Evolutionary conservation across 2,113 vertebrate genomes (phyloP).

Genomic region (Cyprinodon variegatus): DNA sequence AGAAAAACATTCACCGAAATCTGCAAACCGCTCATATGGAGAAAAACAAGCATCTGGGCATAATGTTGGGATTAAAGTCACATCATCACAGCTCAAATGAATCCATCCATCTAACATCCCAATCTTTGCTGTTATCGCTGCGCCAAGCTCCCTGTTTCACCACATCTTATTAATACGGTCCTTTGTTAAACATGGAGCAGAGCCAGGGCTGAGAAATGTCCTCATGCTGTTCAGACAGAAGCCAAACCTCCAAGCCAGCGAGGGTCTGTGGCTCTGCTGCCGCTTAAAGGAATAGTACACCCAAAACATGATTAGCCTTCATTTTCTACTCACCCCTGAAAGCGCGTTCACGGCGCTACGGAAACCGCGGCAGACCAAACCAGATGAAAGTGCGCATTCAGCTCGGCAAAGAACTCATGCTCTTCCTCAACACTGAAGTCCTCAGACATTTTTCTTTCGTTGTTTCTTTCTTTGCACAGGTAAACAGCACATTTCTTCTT

Average conservation of each 20-base stretch:
- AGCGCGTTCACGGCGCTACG: too few relatives aligned
- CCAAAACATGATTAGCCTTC: too few relatives aligned
- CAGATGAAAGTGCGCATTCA: too few relatives aligned
- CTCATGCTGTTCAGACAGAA: constrained; percentile 3
- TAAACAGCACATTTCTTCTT: too few relatives aligned
- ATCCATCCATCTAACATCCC: constrained; percentile 15
- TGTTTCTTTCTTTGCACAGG: too few relatives aligned
- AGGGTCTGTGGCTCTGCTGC: background rate
- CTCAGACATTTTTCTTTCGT: too few relatives aligned
- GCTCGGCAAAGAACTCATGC: too few relatives aligned
- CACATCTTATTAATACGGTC: constrained; percentile 22
- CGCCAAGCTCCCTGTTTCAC: constrained; percentile 32
- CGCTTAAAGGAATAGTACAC: too few relatives aligned
- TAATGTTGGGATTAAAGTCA: constrained; percentile 40
- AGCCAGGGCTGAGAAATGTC: constrained; percentile 9
- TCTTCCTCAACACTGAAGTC: too few relatives aligned
- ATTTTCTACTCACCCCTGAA: too few relatives aligned
- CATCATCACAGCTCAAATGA: constrained; percentile 35
- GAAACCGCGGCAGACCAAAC: too few relatives aligned
- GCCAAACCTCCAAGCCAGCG: background rate
- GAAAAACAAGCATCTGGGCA: constrained; percentile 21
- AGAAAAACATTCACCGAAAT: constrained; percentile 10
- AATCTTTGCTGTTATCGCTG: constrained; percentile 30
- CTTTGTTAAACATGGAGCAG: constrained; percentile 1
- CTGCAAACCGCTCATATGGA: constrained; percentile 24